Base-by-base conservation (phyloP, 2,797 vertebrate genomes). In the Rhinichthys osculus region DNA sequence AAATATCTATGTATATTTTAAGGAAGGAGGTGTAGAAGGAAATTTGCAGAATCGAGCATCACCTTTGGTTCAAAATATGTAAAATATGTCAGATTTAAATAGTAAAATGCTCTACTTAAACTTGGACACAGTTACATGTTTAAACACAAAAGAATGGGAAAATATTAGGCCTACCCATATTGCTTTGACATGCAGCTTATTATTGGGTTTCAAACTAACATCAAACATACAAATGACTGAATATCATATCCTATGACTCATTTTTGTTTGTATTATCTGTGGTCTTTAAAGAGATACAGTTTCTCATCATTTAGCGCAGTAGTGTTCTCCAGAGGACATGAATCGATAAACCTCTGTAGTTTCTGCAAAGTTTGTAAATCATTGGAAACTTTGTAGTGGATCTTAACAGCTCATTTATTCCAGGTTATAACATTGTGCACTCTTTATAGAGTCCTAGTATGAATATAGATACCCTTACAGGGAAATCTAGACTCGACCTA, bases 401-500 rank as follows among this genome's bases (percentile, higher is more conserved):
- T 81, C 50, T 77, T 42, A 47, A 79, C 66, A 21, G 9, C 59
- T 84, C 16, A 47, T 78, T 62, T 71, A 17, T 69, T 85, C 66
- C 50, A 54, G 40, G 52, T 54, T 21, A 70, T 64, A 74, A 57
- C 21, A 52, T 64, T 21, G 62, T 40, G 52, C 81, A 72, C 67
- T 82, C 21, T 50, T 70, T 57, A 71, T n/a, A 59, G 33, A 69
- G 11, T 72, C 33, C 13, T 71, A 42, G 66, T 71, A 21, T 40
- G 44, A 54, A 7, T n/a, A 33, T 81, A 50, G 64, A 69, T 23
- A 9, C 21, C 3, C 7, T 69, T 70, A 5, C 11, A 42, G 66
- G n/a, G 23, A 71, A 57, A 57, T 59, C 38, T 44, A 72, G 16
- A 82, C 52, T 81, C 44, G 16, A 27, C 7, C 42, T 79, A 42